Evolutionary conservation across 2,888 invertebrate genomes (phyloP), one percentile per base, ranked within the genome.

Genomic region (Panopea generosa): DNA sequence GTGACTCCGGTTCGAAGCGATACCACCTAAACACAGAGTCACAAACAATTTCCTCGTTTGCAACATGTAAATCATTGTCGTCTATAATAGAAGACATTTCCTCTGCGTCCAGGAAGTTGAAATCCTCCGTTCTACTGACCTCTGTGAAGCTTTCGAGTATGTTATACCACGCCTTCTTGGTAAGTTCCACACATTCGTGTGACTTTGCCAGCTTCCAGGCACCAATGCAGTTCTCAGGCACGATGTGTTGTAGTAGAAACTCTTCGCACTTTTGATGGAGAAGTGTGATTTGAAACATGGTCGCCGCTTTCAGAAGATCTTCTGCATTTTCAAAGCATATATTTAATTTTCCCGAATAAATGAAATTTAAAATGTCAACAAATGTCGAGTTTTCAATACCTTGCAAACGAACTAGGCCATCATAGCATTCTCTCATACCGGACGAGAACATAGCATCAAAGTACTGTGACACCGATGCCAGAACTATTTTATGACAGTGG

Each of bases 161-260:
- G 87, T 95, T 96, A 89, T 94, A 94, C 86, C 95, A 94, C 11
- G 96, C 94, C 84, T 95, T 95, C 22, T 94, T 94, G 85, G 95
- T 95, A 49, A 97, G 93, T 69, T 95, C 95, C 62, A 94, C 94
- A 90, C 96, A 96, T 88, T 95, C 96, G 85, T 95, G 95, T 68
- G 95, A 94, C 84, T 95, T 95, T n/a, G 97, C 96, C 92, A 97
- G 97, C 86, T 95, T 94, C 95, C 96, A 95, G 55, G 97, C 95
- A 26, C 96, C 96, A 76, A 98, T 95, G 90, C 96, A 96, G 91
- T 97, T 98, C 79, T 95, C 95, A 0, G 96, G 95, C 24, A 93
- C 95, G n/a, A 98, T 93, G 68, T 95, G 95, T 55, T 93, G 93
- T 63, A 95, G 94, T 33, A 98, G 94, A 90, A 95, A 96, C 40